phyloP scores from a whole-genome alignment of 2,113 vertebrate genomes.

The Oxygymnocypris stewartii region DNA sequence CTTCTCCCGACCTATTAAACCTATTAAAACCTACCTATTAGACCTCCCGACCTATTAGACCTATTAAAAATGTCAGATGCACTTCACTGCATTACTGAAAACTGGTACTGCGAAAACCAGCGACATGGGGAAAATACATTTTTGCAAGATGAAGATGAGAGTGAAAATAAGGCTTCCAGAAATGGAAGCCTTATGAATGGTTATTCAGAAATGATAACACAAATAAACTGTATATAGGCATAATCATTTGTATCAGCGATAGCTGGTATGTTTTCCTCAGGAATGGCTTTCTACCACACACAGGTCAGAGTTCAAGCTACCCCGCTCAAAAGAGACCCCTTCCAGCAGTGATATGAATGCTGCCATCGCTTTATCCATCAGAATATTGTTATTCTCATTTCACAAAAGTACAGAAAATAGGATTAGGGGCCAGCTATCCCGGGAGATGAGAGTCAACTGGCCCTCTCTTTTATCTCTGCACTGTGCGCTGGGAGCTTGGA shows the following conservation, averaged over 20 bases:
- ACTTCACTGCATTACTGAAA: neutral
- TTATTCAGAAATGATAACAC: constrained; percentile 7
- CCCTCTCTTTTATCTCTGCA: constrained; percentile 59
- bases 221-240: neutral
- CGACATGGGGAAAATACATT: neutral
- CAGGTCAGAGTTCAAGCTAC: constrained; percentile 62
- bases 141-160: neutral
- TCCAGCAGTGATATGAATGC: constrained; percentile 45
- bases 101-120: neutral
- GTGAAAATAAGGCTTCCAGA: constrained; percentile 39
- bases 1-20: too few relatives aligned
- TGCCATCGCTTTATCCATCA: constrained; percentile 52
- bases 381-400: constrained; percentile 53
- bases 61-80: constrained; percentile 7
- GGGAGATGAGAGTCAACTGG: constrained; percentile 54
- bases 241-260: neutral
- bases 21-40: too few relatives aligned
- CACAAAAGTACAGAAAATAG: constrained; percentile 53
- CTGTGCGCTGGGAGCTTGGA: constrained; percentile 1
- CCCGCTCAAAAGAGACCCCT: constrained; percentile 62
- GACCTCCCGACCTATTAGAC: too few relatives aligned
- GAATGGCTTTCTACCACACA: constrained; percentile 43
- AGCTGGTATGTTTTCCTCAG: neutral
- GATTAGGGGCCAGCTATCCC: constrained; percentile 65
- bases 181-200: too few relatives aligned